These are phyloP conservation scores for Pygoscelis antarcticus DNA, from an alignment of 2,113 vertebrate species.

Conservation along the genomic window DNA sequence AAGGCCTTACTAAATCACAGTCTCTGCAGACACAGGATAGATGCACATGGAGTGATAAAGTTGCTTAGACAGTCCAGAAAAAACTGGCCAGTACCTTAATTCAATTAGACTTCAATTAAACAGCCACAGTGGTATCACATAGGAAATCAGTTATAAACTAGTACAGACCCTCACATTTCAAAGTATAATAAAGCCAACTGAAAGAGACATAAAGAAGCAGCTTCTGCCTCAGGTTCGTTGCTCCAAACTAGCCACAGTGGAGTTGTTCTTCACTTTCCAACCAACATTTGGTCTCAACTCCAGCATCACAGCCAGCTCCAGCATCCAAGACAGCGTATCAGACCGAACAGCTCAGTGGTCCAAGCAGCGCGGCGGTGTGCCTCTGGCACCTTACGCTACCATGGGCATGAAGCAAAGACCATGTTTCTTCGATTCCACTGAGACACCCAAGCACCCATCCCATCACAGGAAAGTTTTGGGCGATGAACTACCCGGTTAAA, in stretches of 20 bases:
- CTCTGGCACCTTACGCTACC: background rate
- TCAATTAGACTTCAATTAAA: background rate
- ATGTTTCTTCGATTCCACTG: accelerated
- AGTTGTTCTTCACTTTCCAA: background rate
- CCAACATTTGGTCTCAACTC: background rate
- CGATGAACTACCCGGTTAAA: background rate
- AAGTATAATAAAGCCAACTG: background rate
- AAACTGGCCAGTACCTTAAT: background rate
- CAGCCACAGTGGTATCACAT: background rate
- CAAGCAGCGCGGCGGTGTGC: background rate
- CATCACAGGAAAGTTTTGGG: background rate
- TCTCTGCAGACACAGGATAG: background rate
- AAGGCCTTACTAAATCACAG: background rate
- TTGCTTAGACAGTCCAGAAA: background rate
- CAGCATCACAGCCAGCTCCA: background rate
- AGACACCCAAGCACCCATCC: background rate
- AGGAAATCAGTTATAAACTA: background rate
- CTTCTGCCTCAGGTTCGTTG: background rate
- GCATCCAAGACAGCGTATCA: background rate
- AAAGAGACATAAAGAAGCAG: background rate
- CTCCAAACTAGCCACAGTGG: background rate
- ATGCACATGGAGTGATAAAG: background rate
- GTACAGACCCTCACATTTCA: background rate
- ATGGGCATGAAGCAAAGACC: background rate
- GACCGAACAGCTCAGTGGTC: background rate